A percentile compares a stretch with the other conserved stretches of the same genome.
These are phyloP conservation scores for Crepidodera aurea DNA, from an alignment of 2,888 invertebrate species.

Conservation along the genomic window DNA sequence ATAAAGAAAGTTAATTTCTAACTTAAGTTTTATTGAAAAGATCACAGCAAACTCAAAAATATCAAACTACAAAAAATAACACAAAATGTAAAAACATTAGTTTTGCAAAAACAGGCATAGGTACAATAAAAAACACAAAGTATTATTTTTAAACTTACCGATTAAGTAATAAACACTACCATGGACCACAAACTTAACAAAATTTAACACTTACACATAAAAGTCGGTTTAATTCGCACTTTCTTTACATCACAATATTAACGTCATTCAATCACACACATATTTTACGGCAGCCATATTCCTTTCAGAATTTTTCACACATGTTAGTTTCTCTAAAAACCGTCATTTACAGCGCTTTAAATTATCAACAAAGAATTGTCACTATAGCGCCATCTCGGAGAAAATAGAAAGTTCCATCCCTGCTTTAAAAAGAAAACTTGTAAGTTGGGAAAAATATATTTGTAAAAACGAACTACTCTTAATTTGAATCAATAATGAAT, in stretches of 20 bases:
- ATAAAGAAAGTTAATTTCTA: not conserved
- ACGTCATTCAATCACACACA: slow-evolving; percentile 19
- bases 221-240: slow-evolving; percentile 33
- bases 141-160: slow-evolving; percentile 33
- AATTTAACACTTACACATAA: slow-evolving; percentile 36
- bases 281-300: slow-evolving; percentile 41
- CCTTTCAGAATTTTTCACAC: slow-evolving; percentile 24
- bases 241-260: slow-evolving; percentile 38
- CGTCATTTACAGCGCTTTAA: not conserved
- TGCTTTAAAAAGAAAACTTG: no score
- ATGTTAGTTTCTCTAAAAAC: slow-evolving; percentile 30
- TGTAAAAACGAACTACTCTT: no score
- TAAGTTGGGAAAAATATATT: no score
- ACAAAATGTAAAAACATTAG: slow-evolving; percentile 13
- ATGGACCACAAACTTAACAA: slow-evolving; percentile 38
- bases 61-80: not conserved
- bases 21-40: not conserved
- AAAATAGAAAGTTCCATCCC: no score
- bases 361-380: not conserved
- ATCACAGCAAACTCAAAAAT: slow-evolving; percentile 3
- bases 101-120: slow-evolving; percentile 20
- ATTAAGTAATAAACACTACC: slow-evolving; percentile 39
- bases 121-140: slow-evolving; percentile 14
- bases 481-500: no score
- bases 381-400: no score